Evolutionary conservation across 2,888 invertebrate species (phyloP).

Genomic region (Lepidonotus clava): DNA sequence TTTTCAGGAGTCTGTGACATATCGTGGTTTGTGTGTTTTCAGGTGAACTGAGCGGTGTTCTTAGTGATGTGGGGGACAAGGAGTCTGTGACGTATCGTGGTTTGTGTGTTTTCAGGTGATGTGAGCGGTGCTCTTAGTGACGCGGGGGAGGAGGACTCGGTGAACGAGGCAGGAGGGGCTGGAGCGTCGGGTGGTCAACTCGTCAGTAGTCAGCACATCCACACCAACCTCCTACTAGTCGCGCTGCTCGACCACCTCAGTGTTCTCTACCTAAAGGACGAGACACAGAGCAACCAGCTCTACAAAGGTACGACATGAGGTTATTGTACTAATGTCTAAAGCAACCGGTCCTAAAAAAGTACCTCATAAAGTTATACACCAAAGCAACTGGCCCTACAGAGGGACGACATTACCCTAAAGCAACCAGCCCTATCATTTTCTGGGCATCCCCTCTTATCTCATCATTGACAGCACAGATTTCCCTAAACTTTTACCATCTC

Average conservation of each 20-base stretch:
- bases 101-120: not conserved
- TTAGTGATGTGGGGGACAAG: not conserved
- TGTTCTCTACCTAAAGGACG: slow-evolving; percentile 71
- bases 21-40: no score
- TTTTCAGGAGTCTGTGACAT: no score
- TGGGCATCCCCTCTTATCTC: no score
- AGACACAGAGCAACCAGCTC: slow-evolving; percentile 68
- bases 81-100: no score
- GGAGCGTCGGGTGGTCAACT: not conserved
- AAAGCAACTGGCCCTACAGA: no score
- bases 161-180: not conserved
- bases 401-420: no score
- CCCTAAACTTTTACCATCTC: no score
- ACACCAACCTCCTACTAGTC: slow-evolving; percentile 74
- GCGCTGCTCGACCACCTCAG: slow-evolving; percentile 76
- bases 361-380: no score
- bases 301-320: slow-evolving; percentile 75
- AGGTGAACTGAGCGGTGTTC: not conserved
- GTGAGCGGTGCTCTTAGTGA: not conserved
- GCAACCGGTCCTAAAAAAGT: no score
- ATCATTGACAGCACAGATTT: no score
- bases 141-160: not conserved
- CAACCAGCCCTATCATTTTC: no score
- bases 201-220: slow-evolving; percentile 57
- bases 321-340: no score